Evolutionary conservation across 2,797 vertebrate genomes (phyloP).

Genomic region (Scarus forsteni): DNA sequence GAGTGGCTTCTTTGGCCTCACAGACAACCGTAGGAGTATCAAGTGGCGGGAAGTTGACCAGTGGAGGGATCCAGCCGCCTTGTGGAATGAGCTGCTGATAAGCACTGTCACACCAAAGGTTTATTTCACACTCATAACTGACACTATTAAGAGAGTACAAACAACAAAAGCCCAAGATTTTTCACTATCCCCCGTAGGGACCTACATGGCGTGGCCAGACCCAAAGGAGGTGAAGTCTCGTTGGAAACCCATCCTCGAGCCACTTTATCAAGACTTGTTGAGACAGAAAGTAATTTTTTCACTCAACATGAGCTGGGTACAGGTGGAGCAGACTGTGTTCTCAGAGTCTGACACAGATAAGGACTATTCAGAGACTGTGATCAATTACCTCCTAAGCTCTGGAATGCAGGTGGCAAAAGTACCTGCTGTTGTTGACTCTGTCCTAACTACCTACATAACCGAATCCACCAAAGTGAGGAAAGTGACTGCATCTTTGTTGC

Average conservation of each 20-base stretch:
- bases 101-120: slow-evolving; percentile 91
- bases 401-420: slow-evolving; percentile 93
- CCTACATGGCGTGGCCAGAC: slow-evolving; percentile 94
- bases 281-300: slow-evolving; percentile 91
- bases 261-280: slow-evolving; percentile 91
- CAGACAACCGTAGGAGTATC: slow-evolving; percentile 98
- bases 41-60: slow-evolving; percentile 99
- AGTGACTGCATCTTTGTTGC: slow-evolving; percentile 90
- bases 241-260: slow-evolving; percentile 92
- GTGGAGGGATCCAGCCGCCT: slow-evolving; percentile 95
- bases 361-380: slow-evolving; percentile 87
- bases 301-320: slow-evolving; percentile 88
- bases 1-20: slow-evolving; percentile 98
- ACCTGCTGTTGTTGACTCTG: slow-evolving; percentile 86
- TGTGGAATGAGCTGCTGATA: slow-evolving; percentile 97
- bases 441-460: slow-evolving; percentile 78
- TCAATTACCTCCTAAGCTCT: slow-evolving; percentile 95
- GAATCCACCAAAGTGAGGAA: slow-evolving; percentile 84
- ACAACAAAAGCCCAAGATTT: slow-evolving; percentile 89
- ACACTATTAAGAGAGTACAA: slow-evolving; percentile 90
- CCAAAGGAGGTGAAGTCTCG: slow-evolving; percentile 85
- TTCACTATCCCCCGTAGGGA: slow-evolving; percentile 85
- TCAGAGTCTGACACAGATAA: slow-evolving; percentile 89
- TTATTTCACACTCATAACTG: slow-evolving; percentile 92
- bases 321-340: slow-evolving; percentile 90